Evolutionary conservation across 1,140 invertebrate genomes (phyloP).

Genomic region (Drosophila aff.): DNA sequence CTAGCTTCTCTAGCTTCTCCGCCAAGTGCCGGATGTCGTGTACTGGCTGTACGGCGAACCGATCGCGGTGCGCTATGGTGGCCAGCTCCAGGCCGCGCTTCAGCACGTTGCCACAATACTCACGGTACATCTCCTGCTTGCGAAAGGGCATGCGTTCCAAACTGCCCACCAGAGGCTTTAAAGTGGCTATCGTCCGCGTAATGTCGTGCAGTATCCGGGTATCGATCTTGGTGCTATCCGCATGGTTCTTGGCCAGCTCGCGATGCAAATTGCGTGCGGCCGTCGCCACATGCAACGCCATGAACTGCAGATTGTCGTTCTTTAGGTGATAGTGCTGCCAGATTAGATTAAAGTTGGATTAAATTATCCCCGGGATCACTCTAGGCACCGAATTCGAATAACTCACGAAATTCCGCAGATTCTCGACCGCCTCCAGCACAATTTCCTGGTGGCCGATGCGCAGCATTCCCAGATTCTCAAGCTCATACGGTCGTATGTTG

Average conservation of each 20-base stretch:
- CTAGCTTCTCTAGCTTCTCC: constrained; percentile 89
- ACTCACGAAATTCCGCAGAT: constrained; percentile 94
- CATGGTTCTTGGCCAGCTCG: constrained; percentile 86
- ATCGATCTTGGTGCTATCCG: constrained; percentile 89
- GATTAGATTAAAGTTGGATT: not conserved
- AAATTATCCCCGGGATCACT: too few species aligned
- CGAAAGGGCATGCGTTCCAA: constrained; percentile 89
- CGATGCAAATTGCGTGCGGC: constrained; percentile 93
- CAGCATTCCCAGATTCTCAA: constrained; percentile 93
- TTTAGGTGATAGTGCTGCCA: constrained; percentile 95
- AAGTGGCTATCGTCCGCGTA: constrained; percentile 91
- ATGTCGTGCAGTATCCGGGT: constrained; percentile 93
- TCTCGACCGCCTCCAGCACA: constrained; percentile 95
- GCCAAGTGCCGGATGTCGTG: constrained; percentile 89
- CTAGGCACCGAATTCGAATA: too few species aligned
- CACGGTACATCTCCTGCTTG: constrained; percentile 78
- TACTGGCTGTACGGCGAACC: constrained; percentile 93
- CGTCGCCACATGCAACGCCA: constrained; percentile 93
- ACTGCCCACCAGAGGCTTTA: constrained; percentile 96
- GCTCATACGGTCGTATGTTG: constrained; percentile 93
- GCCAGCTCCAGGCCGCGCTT: constrained; percentile 93
- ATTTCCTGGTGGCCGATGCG: constrained; percentile 97
- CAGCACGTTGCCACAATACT: constrained; percentile 87
- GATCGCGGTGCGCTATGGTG: constrained; percentile 93
- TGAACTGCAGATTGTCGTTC: constrained; percentile 94